Conservation (phyloP, 2,797 vertebrate genomes). For the Brachyrhaphis roseni region DNA sequence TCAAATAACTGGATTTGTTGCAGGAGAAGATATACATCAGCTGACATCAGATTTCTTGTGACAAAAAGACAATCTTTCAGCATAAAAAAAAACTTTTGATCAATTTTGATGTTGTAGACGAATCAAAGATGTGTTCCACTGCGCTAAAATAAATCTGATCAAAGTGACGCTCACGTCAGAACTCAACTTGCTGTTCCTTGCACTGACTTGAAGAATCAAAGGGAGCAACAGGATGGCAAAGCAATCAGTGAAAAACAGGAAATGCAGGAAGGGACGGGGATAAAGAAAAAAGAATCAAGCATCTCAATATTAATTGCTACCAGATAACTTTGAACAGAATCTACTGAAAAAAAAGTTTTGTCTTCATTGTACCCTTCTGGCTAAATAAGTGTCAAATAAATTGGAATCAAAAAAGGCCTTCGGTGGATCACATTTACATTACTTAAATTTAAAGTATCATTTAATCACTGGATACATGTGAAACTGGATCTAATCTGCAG, state of each 20-base stretch:
- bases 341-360: not conserved
- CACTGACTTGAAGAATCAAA: slow-evolving; percentile 37
- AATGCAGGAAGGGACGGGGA: slow-evolving; percentile 2
- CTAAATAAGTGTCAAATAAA: not conserved
- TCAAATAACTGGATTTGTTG: not conserved
- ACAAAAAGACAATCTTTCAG: slow-evolving; percentile 23
- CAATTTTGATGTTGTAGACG: slow-evolving; percentile 34
- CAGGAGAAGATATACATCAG: not conserved
- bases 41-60: not conserved
- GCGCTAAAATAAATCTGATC: slow-evolving; percentile 56
- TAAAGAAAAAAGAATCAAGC: slow-evolving; percentile 42
- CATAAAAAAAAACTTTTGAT: slow-evolving; percentile 29
- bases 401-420: not conserved
- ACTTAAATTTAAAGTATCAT: slow-evolving; percentile 2
- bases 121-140: slow-evolving; percentile 52
- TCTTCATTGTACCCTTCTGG: not conserved
- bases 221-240: slow-evolving; percentile 60
- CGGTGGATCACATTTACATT: not conserved
- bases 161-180: slow-evolving; percentile 33
- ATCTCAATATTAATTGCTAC: slow-evolving; percentile 3
- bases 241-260: slow-evolving; percentile 51
- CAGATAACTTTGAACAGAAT: not conserved
- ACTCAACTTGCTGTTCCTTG: slow-evolving; percentile 34
- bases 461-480: slow-evolving; percentile 22
- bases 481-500: slow-evolving; percentile 1